Evolutionary conservation across 2,797 vertebrate species (phyloP).

Genomic region (Carcharodon carcharias): DNA sequence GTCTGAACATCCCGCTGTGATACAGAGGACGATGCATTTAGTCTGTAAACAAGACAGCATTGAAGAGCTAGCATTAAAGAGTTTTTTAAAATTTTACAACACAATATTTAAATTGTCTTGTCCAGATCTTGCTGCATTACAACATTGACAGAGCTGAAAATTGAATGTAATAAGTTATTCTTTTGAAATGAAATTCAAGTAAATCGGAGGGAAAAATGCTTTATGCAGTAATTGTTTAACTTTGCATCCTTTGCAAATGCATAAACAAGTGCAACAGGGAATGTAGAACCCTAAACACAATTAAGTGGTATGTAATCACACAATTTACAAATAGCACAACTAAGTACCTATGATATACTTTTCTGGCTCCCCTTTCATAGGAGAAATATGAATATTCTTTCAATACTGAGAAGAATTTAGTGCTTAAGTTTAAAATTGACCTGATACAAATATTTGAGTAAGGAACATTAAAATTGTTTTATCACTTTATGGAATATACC

Average conservation of each 20-base stretch:
- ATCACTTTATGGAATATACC: not conserved
- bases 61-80: not conserved
- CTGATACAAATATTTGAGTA: not conserved
- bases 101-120: slow-evolving; percentile 21
- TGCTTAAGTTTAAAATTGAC: not conserved
- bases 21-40: slow-evolving; percentile 66
- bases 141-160: not conserved
- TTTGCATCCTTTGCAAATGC: not conserved
- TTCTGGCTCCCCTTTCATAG: not conserved
- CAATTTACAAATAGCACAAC: not conserved
- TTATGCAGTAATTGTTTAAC: not conserved
- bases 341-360: not conserved
- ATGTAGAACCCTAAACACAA: not conserved
- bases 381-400: not conserved
- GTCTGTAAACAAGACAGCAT: slow-evolving; percentile 52
- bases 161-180: not conserved
- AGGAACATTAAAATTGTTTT: not conserved
- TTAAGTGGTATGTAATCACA: not conserved
- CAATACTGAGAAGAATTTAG: not conserved
- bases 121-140: not conserved
- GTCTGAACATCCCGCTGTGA: slow-evolving; percentile 77
- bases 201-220: not conserved
- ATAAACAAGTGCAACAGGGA: not conserved
- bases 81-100: not conserved
- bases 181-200: not conserved